Percentiles rank a stretch among this genome's conserved stretches.
Conservation (phyloP, 2,888 invertebrate species). For the Diaperis boleti region DNA sequence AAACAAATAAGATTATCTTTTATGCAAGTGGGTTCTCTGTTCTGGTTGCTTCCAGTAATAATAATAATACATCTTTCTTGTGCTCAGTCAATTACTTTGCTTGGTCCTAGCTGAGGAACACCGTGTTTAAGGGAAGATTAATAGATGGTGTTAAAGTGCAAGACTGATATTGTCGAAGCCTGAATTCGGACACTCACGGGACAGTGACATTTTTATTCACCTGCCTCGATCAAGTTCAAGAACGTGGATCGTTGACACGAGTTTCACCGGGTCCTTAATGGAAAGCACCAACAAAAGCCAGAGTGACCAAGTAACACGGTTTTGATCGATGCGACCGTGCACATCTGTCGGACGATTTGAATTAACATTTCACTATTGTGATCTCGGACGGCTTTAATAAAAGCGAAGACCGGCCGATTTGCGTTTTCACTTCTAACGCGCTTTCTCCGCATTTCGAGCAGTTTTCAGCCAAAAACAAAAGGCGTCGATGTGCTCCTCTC, state of each 20-base stretch:
- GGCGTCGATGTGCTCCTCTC: neutral
- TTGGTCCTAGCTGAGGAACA: no score
- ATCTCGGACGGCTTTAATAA: conserved; percentile 23
- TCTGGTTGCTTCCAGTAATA: no score
- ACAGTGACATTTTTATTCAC: no score
- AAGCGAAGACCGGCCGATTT: conserved; percentile 17
- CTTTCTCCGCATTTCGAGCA: conserved; percentile 17
- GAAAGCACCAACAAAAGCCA: conserved; percentile 25
- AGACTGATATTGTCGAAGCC: no score
- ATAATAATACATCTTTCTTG: no score
- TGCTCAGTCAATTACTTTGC: no score
- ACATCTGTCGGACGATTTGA: conserved; percentile 23
- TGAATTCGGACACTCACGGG: no score
- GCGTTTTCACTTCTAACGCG: conserved; percentile 23
- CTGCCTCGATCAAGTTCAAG: conserved; percentile 31
- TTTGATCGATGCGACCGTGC: conserved; percentile 14
- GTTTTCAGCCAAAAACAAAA: neutral
- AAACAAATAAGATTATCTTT: no score
- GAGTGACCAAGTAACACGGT: conserved; percentile 36
- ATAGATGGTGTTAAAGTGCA: no score
- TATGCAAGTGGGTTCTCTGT: no score
- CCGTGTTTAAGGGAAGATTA: no score
- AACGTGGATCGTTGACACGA: conserved; percentile 3
- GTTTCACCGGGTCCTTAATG: conserved; percentile 24
- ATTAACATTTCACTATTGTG: conserved; percentile 18